These are phyloP conservation scores for Prunella fulvescens DNA, from an alignment of 2,113 vertebrate genomes.

Conservation along the genomic window DNA sequence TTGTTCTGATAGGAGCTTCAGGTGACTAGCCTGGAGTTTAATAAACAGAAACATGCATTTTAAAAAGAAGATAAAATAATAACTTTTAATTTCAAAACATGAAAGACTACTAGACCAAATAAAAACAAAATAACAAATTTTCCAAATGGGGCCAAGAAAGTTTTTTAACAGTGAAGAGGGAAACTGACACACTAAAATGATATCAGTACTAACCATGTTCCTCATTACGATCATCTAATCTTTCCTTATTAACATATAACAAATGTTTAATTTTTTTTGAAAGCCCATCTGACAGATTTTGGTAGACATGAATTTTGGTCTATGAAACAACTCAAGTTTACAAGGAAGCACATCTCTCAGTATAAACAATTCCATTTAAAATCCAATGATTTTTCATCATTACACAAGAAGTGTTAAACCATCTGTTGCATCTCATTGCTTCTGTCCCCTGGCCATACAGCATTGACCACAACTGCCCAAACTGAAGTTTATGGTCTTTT, in stretches of 20 bases:
- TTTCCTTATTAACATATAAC: background rate
- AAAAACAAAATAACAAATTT: background rate
- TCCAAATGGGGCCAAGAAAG: background rate
- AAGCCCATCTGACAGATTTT: background rate
- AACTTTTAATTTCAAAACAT: background rate
- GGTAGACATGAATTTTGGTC: background rate
- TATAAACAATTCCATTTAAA: background rate
- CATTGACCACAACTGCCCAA: background rate
- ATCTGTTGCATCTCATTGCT: background rate
- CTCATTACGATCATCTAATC: background rate
- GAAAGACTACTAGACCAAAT: background rate
- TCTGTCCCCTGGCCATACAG: accelerated
- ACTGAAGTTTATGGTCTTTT: background rate
- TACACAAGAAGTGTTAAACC: background rate
- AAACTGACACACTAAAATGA: background rate
- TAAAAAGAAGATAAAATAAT: background rate
- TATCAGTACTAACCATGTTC: background rate
- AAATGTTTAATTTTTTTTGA: background rate
- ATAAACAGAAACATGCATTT: background rate
- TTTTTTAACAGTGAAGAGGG: background rate
- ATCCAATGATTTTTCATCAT: background rate
- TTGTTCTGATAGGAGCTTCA: background rate
- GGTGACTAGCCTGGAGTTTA: background rate
- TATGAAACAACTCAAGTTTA: background rate
- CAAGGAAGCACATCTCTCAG: background rate